Evolutionary conservation across 1,140 invertebrate genomes (phyloP).

Genomic region (Calosoma granatense): DNA sequence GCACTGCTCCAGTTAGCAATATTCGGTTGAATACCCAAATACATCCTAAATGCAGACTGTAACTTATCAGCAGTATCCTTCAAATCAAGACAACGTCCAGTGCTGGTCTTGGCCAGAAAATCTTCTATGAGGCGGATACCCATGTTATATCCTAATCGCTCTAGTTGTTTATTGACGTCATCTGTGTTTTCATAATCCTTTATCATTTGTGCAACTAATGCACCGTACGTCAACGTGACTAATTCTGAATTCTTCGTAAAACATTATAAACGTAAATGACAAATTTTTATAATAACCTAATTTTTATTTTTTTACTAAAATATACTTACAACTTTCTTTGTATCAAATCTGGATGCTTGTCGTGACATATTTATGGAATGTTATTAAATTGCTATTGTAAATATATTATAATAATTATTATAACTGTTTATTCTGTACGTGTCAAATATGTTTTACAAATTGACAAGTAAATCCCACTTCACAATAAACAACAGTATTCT

Average conservation of each 20-base stretch:
- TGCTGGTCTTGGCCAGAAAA: constrained; percentile 86
- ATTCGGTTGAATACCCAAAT: constrained; percentile 80
- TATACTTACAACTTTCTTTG: constrained; percentile 41
- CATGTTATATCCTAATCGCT: constrained; percentile 96
- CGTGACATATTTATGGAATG: constrained; percentile 27
- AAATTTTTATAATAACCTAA: constrained; percentile 7
- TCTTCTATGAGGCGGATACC: constrained; percentile 96
- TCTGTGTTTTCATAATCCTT: constrained; percentile 97
- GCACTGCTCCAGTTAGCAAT: constrained; percentile 89
- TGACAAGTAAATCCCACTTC: not conserved
- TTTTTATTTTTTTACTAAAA: constrained; percentile 11
- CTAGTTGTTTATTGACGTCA: constrained; percentile 90
- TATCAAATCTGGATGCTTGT: constrained; percentile 32
- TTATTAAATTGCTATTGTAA: too few species aligned
- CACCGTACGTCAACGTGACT: constrained; percentile 95
- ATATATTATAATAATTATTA: not conserved
- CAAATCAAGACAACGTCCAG: constrained; percentile 87
- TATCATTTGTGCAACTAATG: constrained; percentile 90
- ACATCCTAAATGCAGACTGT: constrained; percentile 73
- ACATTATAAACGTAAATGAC: constrained; percentile 15
- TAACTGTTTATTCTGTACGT: not conserved
- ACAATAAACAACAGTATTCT: too few species aligned
- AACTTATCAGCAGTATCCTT: constrained; percentile 97
- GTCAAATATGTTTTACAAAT: not conserved
- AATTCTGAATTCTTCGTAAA: constrained; percentile 87